These are phyloP conservation scores for Vanacampus margaritifer DNA, from an alignment of 2,113 vertebrate species.

Conservation along the genomic window DNA sequence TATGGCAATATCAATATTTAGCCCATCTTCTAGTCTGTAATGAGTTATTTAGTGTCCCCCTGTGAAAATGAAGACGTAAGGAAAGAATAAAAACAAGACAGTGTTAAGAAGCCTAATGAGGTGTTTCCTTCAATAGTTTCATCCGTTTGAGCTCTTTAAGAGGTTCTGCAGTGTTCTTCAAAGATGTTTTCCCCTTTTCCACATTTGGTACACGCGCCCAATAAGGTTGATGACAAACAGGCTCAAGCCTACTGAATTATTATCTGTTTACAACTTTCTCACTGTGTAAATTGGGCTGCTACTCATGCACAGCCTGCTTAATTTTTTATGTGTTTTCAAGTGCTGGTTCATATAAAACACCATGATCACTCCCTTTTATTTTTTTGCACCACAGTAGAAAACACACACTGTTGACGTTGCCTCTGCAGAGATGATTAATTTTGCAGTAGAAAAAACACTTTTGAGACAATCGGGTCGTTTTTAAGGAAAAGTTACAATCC, in stretches of 20 bases:
- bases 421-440: slow-evolving; percentile 18
- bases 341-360: slow-evolving; percentile 10
- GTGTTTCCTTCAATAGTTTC: neutral
- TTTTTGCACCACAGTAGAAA: neutral
- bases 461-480: slow-evolving; percentile 41
- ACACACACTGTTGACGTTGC: slow-evolving; percentile 39
- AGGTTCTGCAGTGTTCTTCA: neutral
- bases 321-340: slow-evolving; percentile 21
- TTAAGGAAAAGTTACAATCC: slow-evolving; percentile 8
- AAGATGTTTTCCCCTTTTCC: neutral
- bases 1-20: neutral
- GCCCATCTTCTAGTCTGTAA: neutral
- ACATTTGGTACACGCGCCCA: slow-evolving; percentile 8
- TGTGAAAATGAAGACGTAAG: neutral
- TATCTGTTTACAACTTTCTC: slow-evolving; percentile 27
- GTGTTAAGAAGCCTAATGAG: neutral
- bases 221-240: slow-evolving; percentile 17
- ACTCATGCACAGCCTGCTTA: neutral
- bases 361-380: neutral
- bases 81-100: neutral
- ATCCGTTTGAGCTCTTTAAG: neutral
- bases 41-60: neutral
- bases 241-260: slow-evolving; percentile 6
- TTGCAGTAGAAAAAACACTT: neutral
- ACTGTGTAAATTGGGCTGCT: slow-evolving; percentile 3